These are phyloP conservation scores for Phataginus tetradactyla DNA, from an alignment of 2,797 vertebrate genomes.

Conservation along the genomic window DNA sequence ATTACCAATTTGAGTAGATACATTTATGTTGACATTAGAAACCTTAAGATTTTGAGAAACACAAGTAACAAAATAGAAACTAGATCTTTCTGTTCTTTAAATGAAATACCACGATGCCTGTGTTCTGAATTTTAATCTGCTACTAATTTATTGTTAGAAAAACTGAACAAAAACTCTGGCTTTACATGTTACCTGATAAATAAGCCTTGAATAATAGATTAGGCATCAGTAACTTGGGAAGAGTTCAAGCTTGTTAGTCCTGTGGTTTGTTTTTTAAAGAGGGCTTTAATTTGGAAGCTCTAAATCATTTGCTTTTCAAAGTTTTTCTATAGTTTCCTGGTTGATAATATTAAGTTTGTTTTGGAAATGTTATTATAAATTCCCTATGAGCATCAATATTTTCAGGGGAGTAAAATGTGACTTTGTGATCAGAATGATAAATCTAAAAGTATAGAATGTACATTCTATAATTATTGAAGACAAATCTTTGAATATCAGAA, in stretches of 20 bases:
- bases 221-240: neutral
- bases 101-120: neutral
- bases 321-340: neutral
- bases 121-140: neutral
- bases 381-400: neutral
- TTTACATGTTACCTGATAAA: neutral
- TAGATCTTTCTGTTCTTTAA: neutral
- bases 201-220: neutral
- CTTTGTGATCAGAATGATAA: slow-evolving; percentile 8
- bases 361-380: slow-evolving; percentile 41
- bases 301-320: slow-evolving; percentile 3
- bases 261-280: neutral
- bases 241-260: neutral
- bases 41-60: neutral
- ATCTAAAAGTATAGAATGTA: neutral
- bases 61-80: neutral
- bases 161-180: neutral
- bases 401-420: neutral
- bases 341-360: neutral
- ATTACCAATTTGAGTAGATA: neutral
- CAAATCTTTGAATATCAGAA: slow-evolving; percentile 43
- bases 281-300: fast-evolving
- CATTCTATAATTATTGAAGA: slow-evolving; percentile 20
- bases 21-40: neutral
- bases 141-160: neutral